Evolutionary conservation across 1,140 invertebrate species (phyloP).

Genomic region (Drosophila elegans): DNA sequence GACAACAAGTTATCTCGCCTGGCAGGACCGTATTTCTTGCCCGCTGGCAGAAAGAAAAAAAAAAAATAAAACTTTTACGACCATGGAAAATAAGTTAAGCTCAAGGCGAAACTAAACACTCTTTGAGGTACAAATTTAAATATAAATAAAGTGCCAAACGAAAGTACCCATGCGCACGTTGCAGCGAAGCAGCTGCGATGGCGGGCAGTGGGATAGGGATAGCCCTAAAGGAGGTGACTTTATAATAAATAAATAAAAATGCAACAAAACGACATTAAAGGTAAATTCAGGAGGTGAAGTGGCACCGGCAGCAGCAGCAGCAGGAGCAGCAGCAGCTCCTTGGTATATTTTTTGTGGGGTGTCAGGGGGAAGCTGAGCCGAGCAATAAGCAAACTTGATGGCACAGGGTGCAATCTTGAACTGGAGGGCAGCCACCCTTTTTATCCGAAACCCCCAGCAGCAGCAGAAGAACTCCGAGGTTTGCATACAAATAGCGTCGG

Average conservation of each 20-base stretch:
- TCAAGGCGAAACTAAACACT: conserved; percentile 74
- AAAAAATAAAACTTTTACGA: conserved; percentile 52
- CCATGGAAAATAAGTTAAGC: conserved; percentile 62
- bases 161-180: conserved; percentile 61
- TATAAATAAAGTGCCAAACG: conserved; percentile 82
- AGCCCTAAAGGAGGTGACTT: conserved; percentile 53
- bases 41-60: conserved; percentile 27
- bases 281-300: conserved; percentile 52
- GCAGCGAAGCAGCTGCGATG: conserved; percentile 58
- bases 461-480: conserved; percentile 30
- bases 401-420: conserved; percentile 14
- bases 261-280: conserved; percentile 80
- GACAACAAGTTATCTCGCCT: conserved; percentile 50
- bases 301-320: not conserved
- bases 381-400: conserved; percentile 28
- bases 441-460: not conserved
- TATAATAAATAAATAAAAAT: conserved; percentile 80
- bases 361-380: conserved; percentile 37
- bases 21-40: conserved; percentile 54
- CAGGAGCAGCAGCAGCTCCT: conserved; percentile 1
- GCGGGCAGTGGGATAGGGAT: conserved; percentile 2
- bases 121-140: conserved; percentile 81
- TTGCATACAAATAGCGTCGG: conserved; percentile 53
- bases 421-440: not conserved
- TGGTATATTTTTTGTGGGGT: conserved; percentile 16